Base-by-base conservation (phyloP, 2,797 vertebrate genomes). In the Eospalax fontanierii region DNA sequence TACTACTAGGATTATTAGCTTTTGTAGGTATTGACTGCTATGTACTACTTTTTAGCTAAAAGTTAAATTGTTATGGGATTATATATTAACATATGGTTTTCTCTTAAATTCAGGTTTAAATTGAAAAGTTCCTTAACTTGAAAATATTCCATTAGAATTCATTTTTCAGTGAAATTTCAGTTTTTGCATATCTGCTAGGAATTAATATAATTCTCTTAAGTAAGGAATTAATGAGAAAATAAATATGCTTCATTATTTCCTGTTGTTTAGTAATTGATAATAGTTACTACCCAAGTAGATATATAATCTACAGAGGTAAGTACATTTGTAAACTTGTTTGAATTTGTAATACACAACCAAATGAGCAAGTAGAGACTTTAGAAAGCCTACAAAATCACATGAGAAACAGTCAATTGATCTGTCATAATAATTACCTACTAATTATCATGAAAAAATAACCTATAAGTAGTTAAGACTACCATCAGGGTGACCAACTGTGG, bases 231-330 rank as follows among this genome's bases (percentile, higher is more conserved):
- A 30, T 89, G 24, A 4, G 40, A 70, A 92, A 92, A 80, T 70
- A 43, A 85, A 68, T 94, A 63, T 94, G 30, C 35, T 28, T 93
- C 43, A 73, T 93, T 93, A 86, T 95, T 94, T 35, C 90, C 86
- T 26, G 74, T 79, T 93, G 35, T 90, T 86, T 85, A 78, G 28
- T 92, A 92, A 78, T 65, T 93, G 54, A 71, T 75, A 78, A 74
- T 82, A 95, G 30, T 87, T 59, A 79, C 59, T 84, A 33, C 38
- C 1, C 6, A 81, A 83, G 28, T 91, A 71, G 50, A 21, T 43
- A 12, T 76, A 74, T 59, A 16, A 87, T 81, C 18, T 78, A 26
- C 68, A 54, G 59, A 21, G 10, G 14, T 93, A 87, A 89, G n/a
- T 87, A 68, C 9, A 70, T 19, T 33, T 96, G 78, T 87, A 57